Evolutionary conservation across 1,140 invertebrate species (phyloP).

Genomic region (Pseudachorutes palmiensis): DNA sequence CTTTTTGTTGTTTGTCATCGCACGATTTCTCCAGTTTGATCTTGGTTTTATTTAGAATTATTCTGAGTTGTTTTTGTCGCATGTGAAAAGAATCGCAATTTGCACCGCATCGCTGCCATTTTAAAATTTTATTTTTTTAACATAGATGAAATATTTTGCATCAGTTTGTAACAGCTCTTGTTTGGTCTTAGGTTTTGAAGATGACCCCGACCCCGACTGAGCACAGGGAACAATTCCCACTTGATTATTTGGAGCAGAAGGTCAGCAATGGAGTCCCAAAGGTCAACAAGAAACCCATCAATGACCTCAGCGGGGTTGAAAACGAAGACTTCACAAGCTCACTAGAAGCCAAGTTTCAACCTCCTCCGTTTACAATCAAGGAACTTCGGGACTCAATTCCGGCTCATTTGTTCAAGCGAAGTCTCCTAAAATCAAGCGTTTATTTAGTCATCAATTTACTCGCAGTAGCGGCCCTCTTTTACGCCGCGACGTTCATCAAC

Average conservation of each 20-base stretch:
- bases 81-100: too few species aligned
- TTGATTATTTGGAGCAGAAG: background rate
- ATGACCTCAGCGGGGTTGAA: constrained; percentile 9
- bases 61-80: background rate
- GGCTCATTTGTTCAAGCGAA: constrained; percentile 11
- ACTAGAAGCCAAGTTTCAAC: background rate
- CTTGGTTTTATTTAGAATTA: background rate
- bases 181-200: background rate
- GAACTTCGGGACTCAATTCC: constrained; percentile 14
- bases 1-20: too few species aligned
- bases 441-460: constrained; percentile 2
- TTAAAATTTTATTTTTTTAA: too few species aligned
- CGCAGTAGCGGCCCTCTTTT: background rate
- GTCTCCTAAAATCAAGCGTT: background rate
- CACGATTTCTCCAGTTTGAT: too few species aligned
- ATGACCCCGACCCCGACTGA: constrained; percentile 2
- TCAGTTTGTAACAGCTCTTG: background rate
- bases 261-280: background rate
- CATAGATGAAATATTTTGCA: too few species aligned
- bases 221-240: background rate
- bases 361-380: constrained; percentile 13
- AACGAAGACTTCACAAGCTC: background rate
- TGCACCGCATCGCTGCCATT: too few species aligned
- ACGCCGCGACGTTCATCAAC: background rate
- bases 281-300: background rate